These are phyloP conservation scores for Drosophila mayaguana DNA, from an alignment of 2,888 invertebrate genomes.

Conservation along the genomic window DNA sequence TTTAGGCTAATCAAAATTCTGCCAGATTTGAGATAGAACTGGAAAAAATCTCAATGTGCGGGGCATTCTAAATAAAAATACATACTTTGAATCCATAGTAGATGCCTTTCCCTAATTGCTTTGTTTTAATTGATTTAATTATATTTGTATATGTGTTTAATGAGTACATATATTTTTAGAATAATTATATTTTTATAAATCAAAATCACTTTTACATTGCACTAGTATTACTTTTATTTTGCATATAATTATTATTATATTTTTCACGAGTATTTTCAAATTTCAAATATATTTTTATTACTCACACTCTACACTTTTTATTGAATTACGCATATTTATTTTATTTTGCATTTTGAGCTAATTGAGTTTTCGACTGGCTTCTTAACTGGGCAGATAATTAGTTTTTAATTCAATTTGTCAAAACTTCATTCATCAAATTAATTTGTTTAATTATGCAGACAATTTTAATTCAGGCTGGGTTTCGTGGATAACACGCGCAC, in stretches of 20 bases:
- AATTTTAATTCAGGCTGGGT: slow-evolving; percentile 36
- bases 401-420: slow-evolving; percentile 29
- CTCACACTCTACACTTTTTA: neutral
- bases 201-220: no score
- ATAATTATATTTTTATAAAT: no score
- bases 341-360: neutral
- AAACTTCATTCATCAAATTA: slow-evolving; percentile 9
- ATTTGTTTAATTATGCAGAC: slow-evolving; percentile 22
- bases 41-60: neutral
- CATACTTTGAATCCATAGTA: slow-evolving; percentile 25
- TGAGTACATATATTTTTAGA: neutral
- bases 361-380: neutral
- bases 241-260: neutral
- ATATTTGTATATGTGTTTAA: neutral
- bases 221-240: no score
- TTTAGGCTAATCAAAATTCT: slow-evolving; percentile 54
- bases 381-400: slow-evolving; percentile 1
- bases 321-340: neutral
- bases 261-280: neutral
- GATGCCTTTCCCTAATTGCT: neutral
- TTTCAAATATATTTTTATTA: neutral
- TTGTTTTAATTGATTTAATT: neutral
- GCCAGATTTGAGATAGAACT: slow-evolving; percentile 19
- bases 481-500: neutral
- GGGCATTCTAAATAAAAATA: neutral